Evolutionary conservation across 1,140 invertebrate species (phyloP).

Genomic region (Batillaria attramentaria): DNA sequence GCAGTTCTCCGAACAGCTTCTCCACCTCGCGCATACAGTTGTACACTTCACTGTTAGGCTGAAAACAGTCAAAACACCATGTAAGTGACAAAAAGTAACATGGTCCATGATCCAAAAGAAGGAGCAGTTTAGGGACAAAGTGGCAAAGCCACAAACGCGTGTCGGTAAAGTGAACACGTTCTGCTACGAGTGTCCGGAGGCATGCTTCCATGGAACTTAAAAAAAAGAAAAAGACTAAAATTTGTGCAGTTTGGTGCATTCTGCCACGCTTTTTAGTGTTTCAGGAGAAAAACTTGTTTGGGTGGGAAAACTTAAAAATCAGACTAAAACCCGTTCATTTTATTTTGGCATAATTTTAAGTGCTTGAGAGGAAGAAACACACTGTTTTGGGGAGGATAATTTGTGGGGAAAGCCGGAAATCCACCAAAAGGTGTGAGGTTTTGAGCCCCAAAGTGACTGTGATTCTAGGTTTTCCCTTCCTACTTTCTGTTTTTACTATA

Average conservation of each 20-base stretch:
- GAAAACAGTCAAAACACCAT: slow-evolving; percentile 26
- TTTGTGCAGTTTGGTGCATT: no score
- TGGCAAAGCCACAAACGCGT: not conserved
- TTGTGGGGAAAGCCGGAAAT: not conserved
- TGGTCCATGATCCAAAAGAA: not conserved
- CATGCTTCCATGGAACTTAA: not conserved
- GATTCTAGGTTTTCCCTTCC: no score
- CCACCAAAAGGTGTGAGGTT: not conserved
- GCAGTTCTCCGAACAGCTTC: slow-evolving; percentile 53
- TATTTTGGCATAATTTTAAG: slow-evolving; percentile 31
- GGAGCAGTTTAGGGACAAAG: not conserved
- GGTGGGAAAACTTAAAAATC: no score
- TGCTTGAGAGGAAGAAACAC: not conserved
- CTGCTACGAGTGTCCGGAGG: not conserved
- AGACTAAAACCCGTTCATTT: no score
- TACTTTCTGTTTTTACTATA: not conserved
- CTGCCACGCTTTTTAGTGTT: no score
- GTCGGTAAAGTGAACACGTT: not conserved
- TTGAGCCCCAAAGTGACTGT: not conserved
- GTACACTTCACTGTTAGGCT: slow-evolving; percentile 59
- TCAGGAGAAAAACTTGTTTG: no score
- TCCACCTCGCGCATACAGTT: slow-evolving; percentile 57
- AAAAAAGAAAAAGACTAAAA: not conserved
- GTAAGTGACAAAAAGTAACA: not conserved
- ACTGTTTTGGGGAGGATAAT: not conserved